Evolutionary conservation across 2,113 vertebrate species (phyloP), one percentile per base, ranked within the genome.

Genomic region (Perca fluviatilis): DNA sequence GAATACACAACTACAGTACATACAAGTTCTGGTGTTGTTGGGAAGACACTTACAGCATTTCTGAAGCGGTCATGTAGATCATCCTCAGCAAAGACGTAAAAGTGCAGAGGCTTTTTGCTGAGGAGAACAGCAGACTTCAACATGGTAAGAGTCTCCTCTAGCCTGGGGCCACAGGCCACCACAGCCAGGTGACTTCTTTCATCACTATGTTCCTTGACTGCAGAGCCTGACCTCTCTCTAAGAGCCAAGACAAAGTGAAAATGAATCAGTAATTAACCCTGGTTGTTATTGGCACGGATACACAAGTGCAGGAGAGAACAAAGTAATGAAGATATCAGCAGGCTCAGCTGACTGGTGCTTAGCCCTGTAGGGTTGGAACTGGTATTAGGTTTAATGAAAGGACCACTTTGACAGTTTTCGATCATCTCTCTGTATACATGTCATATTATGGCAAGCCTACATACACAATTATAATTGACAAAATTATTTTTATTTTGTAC

Each of bases 11-110:
- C 2, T 12, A 43, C 5, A 27, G 2, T 12, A 43, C 5, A 21
- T 36, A 8, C 50, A 62, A 36, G 11, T 25, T 25, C 18, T 18
- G 49, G 50, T 61, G 62, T 27, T 77, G 23, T 12, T 46, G 30
- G 36, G 11, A 40, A 15, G 10, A 83, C 16, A 84, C 97, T 96
- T 91, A 99, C 98, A 85, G 92, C 92, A 63, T 69, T 80, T 95
- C 82, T 96, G 92, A 99, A 99, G 83, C 93, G 93, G 15, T 88
- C 70, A n/a, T 98, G 97, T 7, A 99, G 95, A 21, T 97, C 94
- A 58, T 98, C 96, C 89, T 99, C 98, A 46, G 98, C 96, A 95
- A 99, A 99, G 93, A 99, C 97, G 94, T 99, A 95, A 87, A 98
- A 97, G 57, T 96, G 96, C 27, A 99, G 94, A 33, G 92, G 95